These are phyloP conservation scores for Hypomesus transpacificus DNA, from an alignment of 2,113 vertebrate genomes.

Conservation along the genomic window DNA sequence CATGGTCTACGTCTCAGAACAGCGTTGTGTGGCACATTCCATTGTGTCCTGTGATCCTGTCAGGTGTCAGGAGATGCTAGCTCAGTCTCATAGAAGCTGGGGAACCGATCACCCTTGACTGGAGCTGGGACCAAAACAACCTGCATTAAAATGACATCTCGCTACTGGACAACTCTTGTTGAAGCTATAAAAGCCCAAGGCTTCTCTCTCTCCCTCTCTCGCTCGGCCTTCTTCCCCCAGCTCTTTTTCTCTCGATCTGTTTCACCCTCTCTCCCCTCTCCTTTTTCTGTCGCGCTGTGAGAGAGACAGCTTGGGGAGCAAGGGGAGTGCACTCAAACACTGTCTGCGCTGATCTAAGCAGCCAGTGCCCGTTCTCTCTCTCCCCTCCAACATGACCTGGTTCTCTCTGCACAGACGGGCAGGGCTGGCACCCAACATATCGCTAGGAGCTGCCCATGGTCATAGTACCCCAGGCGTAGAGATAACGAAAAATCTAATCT, in stretches of 20 bases:
- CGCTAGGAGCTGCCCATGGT: neutral
- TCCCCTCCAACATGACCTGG: conserved; percentile 25
- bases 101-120: conserved; percentile 9
- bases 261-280: neutral
- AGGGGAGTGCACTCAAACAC: conserved; percentile 1
- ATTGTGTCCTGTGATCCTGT: conserved; percentile 1
- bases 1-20: conserved; percentile 16
- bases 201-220: conserved; percentile 2
- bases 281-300: neutral
- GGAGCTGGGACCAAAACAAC: neutral
- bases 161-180: neutral
- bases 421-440: neutral
- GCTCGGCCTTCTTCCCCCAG: neutral
- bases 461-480: no score
- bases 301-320: conserved; percentile 11
- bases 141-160: conserved; percentile 17
- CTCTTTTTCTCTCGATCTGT: neutral
- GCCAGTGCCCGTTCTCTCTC: conserved; percentile 16
- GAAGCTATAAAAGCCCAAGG: conserved; percentile 1
- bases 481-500: neutral
- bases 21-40: conserved; percentile 22
- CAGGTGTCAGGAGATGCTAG: conserved; percentile 7
- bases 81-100: conserved; percentile 16
- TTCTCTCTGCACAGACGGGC: conserved; percentile 19
- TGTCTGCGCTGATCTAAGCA: conserved; percentile 52